Evolutionary conservation across 2,888 invertebrate genomes (phyloP).

Genomic region (Cotesia congregata): DNA sequence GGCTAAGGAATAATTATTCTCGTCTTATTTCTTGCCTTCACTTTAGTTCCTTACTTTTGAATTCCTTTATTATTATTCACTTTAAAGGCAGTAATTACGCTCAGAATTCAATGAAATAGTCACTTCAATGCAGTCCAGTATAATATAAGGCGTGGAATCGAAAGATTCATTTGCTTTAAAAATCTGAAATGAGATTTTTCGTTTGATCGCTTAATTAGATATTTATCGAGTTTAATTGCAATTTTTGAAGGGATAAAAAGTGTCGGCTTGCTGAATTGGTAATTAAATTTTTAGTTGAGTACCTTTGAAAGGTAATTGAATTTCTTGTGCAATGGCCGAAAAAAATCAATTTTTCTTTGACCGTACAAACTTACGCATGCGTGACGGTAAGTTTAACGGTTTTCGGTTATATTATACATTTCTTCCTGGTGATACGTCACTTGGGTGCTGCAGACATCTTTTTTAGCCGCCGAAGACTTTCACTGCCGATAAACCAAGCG

Average conservation of each 20-base stretch:
- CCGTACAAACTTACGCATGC: constrained; percentile 44
- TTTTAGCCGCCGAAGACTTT: neutral
- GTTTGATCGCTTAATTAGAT: neutral
- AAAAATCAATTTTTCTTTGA: constrained; percentile 58
- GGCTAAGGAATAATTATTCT: neutral
- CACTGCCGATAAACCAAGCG: neutral
- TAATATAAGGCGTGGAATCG: neutral
- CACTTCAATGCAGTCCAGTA: too few relatives aligned
- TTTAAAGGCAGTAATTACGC: too few relatives aligned
- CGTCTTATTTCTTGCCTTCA: neutral
- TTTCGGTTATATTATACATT: too few relatives aligned
- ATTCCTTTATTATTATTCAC: neutral
- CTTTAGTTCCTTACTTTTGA: neutral
- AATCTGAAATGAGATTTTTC: neutral
- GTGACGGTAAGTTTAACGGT: constrained; percentile 34
- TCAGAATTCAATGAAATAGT: too few relatives aligned
- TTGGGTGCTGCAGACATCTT: neutral
- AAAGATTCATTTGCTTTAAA: neutral
- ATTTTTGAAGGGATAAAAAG: neutral
- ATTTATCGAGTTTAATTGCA: neutral
- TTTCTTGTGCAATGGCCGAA: constrained; percentile 53
- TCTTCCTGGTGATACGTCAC: neutral
- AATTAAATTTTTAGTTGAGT: constrained; percentile 38
- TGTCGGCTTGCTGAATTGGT: neutral
- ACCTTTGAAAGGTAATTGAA: constrained; percentile 55